phyloP scores from a whole-genome alignment of 2,888 invertebrate genomes.

The Macrosoma leucophasiata region DNA sequence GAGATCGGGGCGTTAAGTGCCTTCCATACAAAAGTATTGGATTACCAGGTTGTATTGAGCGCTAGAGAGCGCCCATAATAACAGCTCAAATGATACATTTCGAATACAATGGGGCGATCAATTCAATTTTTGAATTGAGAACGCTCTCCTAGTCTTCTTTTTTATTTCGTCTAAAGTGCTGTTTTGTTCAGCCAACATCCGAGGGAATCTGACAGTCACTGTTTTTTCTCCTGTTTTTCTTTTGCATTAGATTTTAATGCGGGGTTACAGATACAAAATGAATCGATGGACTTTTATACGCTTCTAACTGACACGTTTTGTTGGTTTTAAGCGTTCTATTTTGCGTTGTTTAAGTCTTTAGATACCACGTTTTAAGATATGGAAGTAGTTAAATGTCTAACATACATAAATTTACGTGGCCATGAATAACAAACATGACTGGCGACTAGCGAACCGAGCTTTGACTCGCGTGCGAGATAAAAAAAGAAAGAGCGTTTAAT shows the following conservation, averaged over 20 bases:
- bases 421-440: no score
- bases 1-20: conserved; percentile 61
- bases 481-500: conserved; percentile 55
- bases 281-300: conserved; percentile 19
- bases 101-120: conserved; percentile 76
- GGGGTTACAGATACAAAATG: conserved; percentile 43
- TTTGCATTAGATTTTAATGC: conserved; percentile 46
- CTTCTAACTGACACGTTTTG: conserved; percentile 13
- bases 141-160: conserved; percentile 70
- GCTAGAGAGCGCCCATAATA: conserved; percentile 70
- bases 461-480: conserved; percentile 49
- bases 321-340: conserved; percentile 8
- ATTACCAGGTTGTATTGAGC: conserved; percentile 69
- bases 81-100: conserved; percentile 76
- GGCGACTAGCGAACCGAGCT: conserved; percentile 33
- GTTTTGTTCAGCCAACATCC: conserved; percentile 73
- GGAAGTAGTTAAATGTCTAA: background rate
- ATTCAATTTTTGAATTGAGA: conserved; percentile 76
- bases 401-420: no score
- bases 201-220: conserved; percentile 73
- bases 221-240: conserved; percentile 67
- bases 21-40: conserved; percentile 75
- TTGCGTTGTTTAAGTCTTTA: conserved; percentile 1
- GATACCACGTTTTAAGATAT: no score
- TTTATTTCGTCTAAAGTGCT: conserved; percentile 71